These are phyloP conservation scores for Hemiscyllium ocellatum DNA, from an alignment of 2,113 vertebrate species.

Conservation along the genomic window DNA sequence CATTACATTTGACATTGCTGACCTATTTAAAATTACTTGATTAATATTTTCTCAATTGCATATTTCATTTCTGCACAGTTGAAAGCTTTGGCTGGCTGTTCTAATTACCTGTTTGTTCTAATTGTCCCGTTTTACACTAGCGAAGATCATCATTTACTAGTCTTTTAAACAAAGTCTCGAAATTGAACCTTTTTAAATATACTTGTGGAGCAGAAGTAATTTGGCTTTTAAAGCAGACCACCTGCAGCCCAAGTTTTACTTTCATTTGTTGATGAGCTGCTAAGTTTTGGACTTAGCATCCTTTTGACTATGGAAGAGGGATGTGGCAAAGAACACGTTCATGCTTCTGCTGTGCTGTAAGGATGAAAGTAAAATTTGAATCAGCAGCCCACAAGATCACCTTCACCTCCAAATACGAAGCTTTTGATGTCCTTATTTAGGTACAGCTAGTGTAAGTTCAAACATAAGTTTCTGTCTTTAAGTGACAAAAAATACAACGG, in stretches of 20 bases:
- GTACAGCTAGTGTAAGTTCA: neutral
- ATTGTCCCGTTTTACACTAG: neutral
- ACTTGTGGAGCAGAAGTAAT: neutral
- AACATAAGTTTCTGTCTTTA: neutral
- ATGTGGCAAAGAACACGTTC: neutral
- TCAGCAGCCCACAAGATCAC: neutral
- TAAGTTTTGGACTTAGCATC: neutral
- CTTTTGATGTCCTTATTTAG: neutral
- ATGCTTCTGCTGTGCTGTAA: neutral
- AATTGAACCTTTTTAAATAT: too few species aligned
- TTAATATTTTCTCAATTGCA: neutral
- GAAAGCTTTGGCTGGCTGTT: neutral
- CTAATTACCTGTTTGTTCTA: neutral
- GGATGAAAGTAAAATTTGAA: neutral
- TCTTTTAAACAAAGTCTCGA: neutral
- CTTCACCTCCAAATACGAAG: neutral
- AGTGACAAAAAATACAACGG: neutral
- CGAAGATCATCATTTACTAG: neutral
- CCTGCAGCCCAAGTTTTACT: neutral
- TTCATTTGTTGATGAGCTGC: neutral
- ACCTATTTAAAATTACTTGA: neutral
- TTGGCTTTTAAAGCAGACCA: neutral
- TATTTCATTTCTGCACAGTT: neutral
- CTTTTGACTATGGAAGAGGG: neutral
- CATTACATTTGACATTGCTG: neutral